phyloP scores from a whole-genome alignment of 2,113 vertebrate species.

The Triplophysa rosa region DNA sequence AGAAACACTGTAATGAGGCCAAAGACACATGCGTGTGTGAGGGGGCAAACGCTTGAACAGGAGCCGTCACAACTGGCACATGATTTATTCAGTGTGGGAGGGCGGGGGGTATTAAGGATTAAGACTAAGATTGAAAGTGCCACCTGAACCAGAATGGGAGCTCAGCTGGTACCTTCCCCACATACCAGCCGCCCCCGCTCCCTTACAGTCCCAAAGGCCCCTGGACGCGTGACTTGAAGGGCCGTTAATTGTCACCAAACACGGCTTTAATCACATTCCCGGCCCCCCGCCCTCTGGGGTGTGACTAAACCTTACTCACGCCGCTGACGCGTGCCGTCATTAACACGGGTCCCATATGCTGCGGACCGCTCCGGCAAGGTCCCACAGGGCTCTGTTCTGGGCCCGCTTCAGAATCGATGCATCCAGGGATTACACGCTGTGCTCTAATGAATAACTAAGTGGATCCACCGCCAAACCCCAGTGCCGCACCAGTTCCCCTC shows the following conservation, averaged over 20 bases:
- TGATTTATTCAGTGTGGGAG: conserved; percentile 76
- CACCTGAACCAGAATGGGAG: conserved; percentile 86
- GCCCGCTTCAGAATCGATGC: conserved; percentile 50
- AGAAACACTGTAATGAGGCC: conserved; percentile 63
- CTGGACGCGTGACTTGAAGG: conserved; percentile 69
- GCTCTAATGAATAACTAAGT: conserved; percentile 66
- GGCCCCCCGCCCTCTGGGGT: conserved; percentile 70
- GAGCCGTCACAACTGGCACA: conserved; percentile 80
- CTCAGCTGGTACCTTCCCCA: conserved; percentile 59
- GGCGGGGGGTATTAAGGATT: conserved; percentile 72
- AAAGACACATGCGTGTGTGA: conserved; percentile 60
- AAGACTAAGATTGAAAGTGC: conserved; percentile 80
- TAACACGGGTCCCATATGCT: conserved; percentile 92
- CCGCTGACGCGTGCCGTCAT: conserved; percentile 90
- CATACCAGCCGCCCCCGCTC: conserved; percentile 59
- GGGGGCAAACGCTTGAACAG: conserved; percentile 36
- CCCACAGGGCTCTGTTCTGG: conserved; percentile 58
- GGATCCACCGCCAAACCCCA: conserved; percentile 46
- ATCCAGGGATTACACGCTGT: conserved; percentile 49
- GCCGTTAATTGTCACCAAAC: conserved; percentile 96
- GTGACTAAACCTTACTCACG: conserved; percentile 70
- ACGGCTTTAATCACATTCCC: conserved; percentile 96
- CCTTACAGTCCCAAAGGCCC: conserved; percentile 72
- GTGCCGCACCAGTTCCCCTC: conserved; percentile 8
- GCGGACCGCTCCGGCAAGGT: conserved; percentile 74